A percentile compares a stretch with the other conserved stretches of the same genome.
phyloP scores from a whole-genome alignment of 2,113 vertebrate species.

The Lophochroa leadbeateri region DNA sequence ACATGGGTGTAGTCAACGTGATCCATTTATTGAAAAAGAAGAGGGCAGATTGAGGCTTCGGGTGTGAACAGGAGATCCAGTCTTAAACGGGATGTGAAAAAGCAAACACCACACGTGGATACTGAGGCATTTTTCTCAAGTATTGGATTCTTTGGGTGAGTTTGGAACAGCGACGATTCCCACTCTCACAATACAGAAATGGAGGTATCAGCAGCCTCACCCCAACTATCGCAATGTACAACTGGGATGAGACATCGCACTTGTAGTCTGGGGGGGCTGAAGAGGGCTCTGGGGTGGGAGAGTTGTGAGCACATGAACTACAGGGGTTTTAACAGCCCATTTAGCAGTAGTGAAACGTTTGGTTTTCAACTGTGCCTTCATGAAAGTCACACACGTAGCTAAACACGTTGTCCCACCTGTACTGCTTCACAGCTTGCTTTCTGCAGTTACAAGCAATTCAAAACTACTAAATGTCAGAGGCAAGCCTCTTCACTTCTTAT shows the following conservation, averaged over 20 bases:
- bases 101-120: slow-evolving; percentile 18
- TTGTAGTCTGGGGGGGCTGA: background rate
- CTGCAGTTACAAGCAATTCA: slow-evolving; percentile 73
- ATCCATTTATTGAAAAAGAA: slow-evolving; percentile 14
- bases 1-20: background rate
- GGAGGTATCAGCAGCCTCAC: slow-evolving; percentile 37
- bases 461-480: slow-evolving; percentile 48
- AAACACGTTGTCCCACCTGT: slow-evolving; percentile 20
- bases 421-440: slow-evolving; percentile 72
- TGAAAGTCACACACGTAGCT: slow-evolving; percentile 36
- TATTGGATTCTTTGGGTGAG: slow-evolving; percentile 40
- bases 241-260: background rate
- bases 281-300: background rate
- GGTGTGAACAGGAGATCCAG: background rate
- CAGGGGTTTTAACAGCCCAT: background rate
- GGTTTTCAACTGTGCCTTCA: slow-evolving; percentile 45
- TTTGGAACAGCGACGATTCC: slow-evolving; percentile 5
- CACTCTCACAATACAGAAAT: slow-evolving; percentile 3
- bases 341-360: slow-evolving; percentile 51
- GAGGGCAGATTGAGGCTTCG: background rate
- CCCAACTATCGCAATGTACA: background rate
- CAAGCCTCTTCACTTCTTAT: slow-evolving; percentile 57
- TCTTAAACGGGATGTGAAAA: slow-evolving; percentile 12
- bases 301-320: background rate
- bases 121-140: slow-evolving; percentile 32